phyloP scores from a whole-genome alignment of 2,888 invertebrate genomes.

The Notodonta dromedarius region DNA sequence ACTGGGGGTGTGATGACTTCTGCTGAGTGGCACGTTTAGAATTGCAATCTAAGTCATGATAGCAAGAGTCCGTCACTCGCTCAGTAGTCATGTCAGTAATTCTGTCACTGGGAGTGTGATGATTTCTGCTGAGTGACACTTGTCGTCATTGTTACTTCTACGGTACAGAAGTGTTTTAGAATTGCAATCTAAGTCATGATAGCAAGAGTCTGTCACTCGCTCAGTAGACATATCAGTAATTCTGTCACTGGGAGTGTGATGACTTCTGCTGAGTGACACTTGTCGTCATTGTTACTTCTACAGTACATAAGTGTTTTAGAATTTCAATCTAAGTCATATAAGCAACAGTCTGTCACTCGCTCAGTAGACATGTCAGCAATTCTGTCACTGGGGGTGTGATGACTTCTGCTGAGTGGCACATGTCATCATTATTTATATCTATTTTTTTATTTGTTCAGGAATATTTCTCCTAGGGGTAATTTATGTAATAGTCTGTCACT shows the following conservation, averaged over 20 bases:
- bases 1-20: conserved; percentile 32
- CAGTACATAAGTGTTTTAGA: neutral
- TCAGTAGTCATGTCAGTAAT: conserved; percentile 20
- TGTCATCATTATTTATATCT: too few relatives aligned
- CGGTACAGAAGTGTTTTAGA: neutral
- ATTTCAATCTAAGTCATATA: neutral
- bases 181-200: conserved; percentile 8
- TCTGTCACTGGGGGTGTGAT: conserved; percentile 46
- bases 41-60: neutral
- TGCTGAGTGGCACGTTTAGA: conserved; percentile 7
- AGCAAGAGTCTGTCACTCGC: conserved; percentile 19
- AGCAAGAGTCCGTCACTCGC: conserved; percentile 5
- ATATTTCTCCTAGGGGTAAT: too few relatives aligned
- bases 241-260: conserved; percentile 37
- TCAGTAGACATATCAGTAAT: conserved; percentile 30
- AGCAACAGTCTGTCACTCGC: conserved; percentile 22
- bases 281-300: neutral
- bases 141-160: neutral
- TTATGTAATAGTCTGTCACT: conserved; percentile 17
- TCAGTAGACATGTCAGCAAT: conserved; percentile 34
- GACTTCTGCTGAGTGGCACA: conserved; percentile 14
- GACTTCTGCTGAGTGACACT: conserved; percentile 11
- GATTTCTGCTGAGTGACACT: conserved; percentile 12
- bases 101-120: conserved; percentile 27
- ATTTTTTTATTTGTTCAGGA: too few relatives aligned